A percentile compares a stretch with the other conserved stretches of the same genome.
phyloP scores from a whole-genome alignment of 2,797 vertebrate genomes.

The Premnoplex brunnescens region DNA sequence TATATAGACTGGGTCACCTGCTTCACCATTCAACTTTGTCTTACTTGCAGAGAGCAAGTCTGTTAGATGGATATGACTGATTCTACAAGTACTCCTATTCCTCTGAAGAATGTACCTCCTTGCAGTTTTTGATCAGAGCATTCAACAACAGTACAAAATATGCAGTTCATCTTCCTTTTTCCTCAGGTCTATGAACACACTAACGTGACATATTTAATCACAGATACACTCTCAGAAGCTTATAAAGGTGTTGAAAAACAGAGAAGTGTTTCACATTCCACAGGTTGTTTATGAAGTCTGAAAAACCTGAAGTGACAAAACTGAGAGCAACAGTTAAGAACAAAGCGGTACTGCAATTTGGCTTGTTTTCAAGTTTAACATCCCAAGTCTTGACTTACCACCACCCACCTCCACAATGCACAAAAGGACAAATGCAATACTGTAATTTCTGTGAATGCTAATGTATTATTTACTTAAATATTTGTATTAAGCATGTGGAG shows the following conservation, averaged over 20 bases:
- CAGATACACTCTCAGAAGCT: neutral
- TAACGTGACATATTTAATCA: neutral
- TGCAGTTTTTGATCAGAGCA: neutral
- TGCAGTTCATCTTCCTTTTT: neutral
- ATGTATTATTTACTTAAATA: neutral
- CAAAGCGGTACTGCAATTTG: neutral
- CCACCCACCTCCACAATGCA: neutral
- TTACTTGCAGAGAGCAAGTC: neutral
- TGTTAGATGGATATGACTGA: neutral
- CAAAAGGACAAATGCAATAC: neutral
- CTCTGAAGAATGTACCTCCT: neutral
- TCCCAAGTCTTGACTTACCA: neutral
- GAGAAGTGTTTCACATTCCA: neutral
- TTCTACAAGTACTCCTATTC: neutral
- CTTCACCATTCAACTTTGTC: neutral
- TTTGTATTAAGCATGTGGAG: neutral
- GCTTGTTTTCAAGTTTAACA: neutral
- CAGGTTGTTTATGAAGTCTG: neutral
- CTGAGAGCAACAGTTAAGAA: neutral
- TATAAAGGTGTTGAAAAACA: neutral
- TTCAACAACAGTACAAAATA: neutral
- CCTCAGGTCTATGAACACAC: neutral
- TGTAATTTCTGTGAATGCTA: neutral
- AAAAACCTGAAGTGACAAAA: neutral
- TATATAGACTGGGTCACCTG: neutral